Evolutionary conservation across 2,888 invertebrate genomes (phyloP), one percentile per base, ranked within the genome.

Genomic region (Drosophila picticornis): DNA sequence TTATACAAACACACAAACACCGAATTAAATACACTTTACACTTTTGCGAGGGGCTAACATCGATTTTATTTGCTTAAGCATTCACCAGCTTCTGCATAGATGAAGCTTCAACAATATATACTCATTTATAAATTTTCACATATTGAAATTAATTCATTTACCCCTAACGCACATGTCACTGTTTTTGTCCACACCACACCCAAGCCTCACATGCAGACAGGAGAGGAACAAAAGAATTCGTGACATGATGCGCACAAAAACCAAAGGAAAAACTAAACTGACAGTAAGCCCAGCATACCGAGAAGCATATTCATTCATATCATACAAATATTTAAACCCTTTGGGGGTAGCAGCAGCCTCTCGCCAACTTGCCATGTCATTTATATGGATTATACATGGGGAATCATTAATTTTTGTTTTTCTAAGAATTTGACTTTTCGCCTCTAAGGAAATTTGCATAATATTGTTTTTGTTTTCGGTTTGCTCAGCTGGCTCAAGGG

Each of bases 341-440:
- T 78, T 52, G 40, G n/a, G 34, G 10, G 10, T 9, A 32, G 0
- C 29, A n/a, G 56, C 6, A 38, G 4, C 43, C 11, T 31, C 57
- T 36, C 25, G 48, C 60, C 73, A 61, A 65, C 64, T 67, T 75
- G 71, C 60, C 60, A 69, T 78, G 71, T 78, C 88, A 88, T 88
- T 90, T 87, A 74, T 87, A 87, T 79, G 80, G 90, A 90, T 88
- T 88, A 87, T 78, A 81, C 72, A 89, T 78, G 75, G 50, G 62
- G 74, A 80, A 90, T 87, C 87, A 89, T 88, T 88, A 88, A 89
- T 88, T 81, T 87, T 88, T 89, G 76, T 80, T 87, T 80, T 87
- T 80, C 80, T 75, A 81, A 60, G 74, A 71, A 66, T 88, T 85
- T 75, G 73, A 72, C 86, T 88, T 85, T 72, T 62, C 72, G 77